Evolutionary conservation across 30 jellyfish, hydroid and myxozoan genomes (phyloP).

Genomic region (Pseudorhiza aurosa): DNA sequence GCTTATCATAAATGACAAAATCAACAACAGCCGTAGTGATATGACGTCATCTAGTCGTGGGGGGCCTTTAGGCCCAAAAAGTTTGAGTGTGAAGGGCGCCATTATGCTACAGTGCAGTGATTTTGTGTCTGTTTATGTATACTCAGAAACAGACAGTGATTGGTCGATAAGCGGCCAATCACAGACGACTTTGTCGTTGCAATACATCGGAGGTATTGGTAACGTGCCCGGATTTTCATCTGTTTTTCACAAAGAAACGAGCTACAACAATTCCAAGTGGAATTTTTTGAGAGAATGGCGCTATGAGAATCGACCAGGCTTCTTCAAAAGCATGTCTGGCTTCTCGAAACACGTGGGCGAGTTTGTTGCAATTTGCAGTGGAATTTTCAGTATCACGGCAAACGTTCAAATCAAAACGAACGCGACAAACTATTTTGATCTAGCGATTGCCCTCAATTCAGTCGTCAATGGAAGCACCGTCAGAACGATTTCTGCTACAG

Average conservation of each 20-base stretch:
- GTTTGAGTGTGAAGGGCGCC: constrained; percentile 72
- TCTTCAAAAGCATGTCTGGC: constrained; percentile 81
- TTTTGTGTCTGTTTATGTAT: constrained; percentile 72
- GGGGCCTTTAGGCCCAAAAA: constrained; percentile 67
- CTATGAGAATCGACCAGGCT: constrained; percentile 53
- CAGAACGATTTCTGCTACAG: constrained; percentile 16
- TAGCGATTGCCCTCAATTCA: constrained; percentile 71
- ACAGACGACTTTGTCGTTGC: constrained; percentile 63
- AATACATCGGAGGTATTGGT: constrained; percentile 57
- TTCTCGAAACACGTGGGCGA: constrained; percentile 79
- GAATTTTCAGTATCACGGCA: constrained; percentile 73
- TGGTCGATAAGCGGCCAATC: constrained; percentile 87
- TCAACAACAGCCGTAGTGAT: constrained; percentile 53
- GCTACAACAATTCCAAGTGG: constrained; percentile 39
- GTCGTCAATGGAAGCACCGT: constrained; percentile 52
- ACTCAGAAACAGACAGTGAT: constrained; percentile 69
- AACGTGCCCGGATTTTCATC: constrained; percentile 82
- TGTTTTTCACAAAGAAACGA: constrained; percentile 7
- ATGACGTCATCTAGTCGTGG: constrained; percentile 39
- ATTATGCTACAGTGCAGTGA: constrained; percentile 49
- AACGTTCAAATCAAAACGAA: constrained; percentile 45
- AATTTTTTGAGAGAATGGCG: constrained; percentile 58
- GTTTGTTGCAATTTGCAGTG: constrained; percentile 74
- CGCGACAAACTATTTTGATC: constrained; percentile 27
- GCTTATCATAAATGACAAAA: constrained; percentile 48